Evolutionary conservation across 1,140 invertebrate species (phyloP).

Genomic region (Habropoda laboriosa): DNA sequence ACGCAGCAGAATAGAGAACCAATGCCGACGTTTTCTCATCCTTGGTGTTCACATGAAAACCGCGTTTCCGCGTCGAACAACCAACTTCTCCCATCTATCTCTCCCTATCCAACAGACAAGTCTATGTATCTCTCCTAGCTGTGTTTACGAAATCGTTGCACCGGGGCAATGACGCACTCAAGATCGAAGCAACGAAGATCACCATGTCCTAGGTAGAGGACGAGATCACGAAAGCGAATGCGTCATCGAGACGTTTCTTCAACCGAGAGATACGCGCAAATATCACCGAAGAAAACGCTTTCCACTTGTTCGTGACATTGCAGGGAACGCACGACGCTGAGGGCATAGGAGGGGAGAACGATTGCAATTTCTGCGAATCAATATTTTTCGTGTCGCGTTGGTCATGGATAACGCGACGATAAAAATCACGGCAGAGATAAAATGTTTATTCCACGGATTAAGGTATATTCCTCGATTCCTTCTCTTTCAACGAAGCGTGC

Average conservation of each 20-base stretch:
- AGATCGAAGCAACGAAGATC: slow-evolving; percentile 66
- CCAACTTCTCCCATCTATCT: too few relatives aligned
- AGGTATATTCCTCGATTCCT: too few relatives aligned
- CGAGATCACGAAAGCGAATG: slow-evolving; percentile 59
- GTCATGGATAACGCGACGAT: too few relatives aligned
- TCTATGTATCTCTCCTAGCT: slow-evolving; percentile 17
- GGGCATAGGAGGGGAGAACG: neutral
- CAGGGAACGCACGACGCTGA: neutral
- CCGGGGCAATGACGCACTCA: slow-evolving; percentile 53
- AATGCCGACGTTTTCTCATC: neutral
- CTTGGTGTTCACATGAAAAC: neutral
- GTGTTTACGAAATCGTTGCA: slow-evolving; percentile 4
- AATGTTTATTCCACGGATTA: too few relatives aligned
- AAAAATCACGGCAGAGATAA: too few relatives aligned
- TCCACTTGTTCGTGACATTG: neutral
- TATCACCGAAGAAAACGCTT: neutral
- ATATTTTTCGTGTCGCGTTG: neutral
- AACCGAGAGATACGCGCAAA: neutral
- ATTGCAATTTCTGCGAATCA: neutral
- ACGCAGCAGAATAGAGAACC: neutral
- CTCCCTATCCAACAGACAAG: too few relatives aligned
- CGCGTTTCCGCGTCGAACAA: neutral
- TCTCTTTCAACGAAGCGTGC: too few relatives aligned
- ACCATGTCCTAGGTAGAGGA: slow-evolving; percentile 77
- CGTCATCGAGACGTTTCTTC: slow-evolving; percentile 5